Base-by-base conservation (phyloP, 2,113 vertebrate genomes). In the Stegastes partitus region DNA sequence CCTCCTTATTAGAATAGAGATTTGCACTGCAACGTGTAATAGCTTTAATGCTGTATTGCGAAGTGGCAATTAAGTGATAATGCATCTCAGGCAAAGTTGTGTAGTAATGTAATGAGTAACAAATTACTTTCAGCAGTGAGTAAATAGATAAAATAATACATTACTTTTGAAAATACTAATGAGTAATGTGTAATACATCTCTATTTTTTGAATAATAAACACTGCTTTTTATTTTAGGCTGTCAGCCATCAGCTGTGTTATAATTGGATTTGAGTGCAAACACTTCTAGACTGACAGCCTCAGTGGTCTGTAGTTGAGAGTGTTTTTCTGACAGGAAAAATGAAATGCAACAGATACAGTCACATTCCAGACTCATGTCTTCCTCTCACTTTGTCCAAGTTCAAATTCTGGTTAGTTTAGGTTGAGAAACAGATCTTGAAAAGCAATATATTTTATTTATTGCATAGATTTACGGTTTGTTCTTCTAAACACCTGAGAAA, bases 331-430 rank as follows among this genome's bases (percentile, higher is more conserved):
- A 16, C 44, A 39, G 14, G 9, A 5, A 28, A 45, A 65, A 55
- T 45, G 45, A 9, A 34, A 34, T 57, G 3, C 28, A 54, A 47
- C 28, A n/a, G 18, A 39, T 14, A 25, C 14, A 34, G 3, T 83
- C 70, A 71, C 85, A 88, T 89, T 91, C 87, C 87, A 74, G 22
- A 74, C 50, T 25, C 28, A 5, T 3, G 21, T 74, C 10, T 21
- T 50, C 5, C 16, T 37, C 5, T 7, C 66, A 26, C 21, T 57
- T 42, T 16, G 44, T 11, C 25, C 9, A 15, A 28, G 4, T 51
- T 57, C 16, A 22, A 54, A 49, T 6, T 49, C 39, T 22, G 11
- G 45, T 7, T 68, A 47, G 4, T 23, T 42, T 44, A 66, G 56
- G 42, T 63, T 62, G 21, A 54, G 44, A 34, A 34, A 34, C 31